Conservation (phyloP, 1,140 invertebrate genomes). For the Portunus trituberculatus region DNA sequence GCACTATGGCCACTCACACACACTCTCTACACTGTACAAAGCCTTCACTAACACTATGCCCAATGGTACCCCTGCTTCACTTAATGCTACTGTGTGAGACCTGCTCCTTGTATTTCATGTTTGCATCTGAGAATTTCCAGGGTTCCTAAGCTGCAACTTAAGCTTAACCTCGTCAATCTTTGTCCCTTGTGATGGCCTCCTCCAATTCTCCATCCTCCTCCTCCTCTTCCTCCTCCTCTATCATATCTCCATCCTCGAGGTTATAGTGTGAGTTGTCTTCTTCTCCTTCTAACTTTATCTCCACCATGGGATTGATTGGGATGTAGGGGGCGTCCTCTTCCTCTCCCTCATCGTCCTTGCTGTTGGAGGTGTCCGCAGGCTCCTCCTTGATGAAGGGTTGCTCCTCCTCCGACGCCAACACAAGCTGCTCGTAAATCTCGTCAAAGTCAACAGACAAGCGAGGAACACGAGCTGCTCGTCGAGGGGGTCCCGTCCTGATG, state of each 20-base stretch:
- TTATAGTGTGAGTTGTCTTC: constrained; percentile 47
- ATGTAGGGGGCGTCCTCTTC: constrained; percentile 62
- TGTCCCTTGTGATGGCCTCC: too few species aligned
- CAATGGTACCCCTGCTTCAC: not conserved
- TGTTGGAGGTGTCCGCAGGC: constrained; percentile 41
- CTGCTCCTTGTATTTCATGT: not conserved
- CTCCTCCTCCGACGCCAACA: constrained; percentile 34
- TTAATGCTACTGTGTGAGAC: not conserved
- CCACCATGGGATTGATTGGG: constrained; percentile 66
- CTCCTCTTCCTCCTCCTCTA: not conserved
- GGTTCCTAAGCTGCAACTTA: not conserved
- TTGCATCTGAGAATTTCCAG: not conserved
- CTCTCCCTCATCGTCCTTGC: constrained; percentile 53
- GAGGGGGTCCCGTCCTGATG: not conserved
- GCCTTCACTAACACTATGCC: not conserved
- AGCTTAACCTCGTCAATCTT: not conserved
- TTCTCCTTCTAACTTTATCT: constrained; percentile 64
- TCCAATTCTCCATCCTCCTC: not conserved
- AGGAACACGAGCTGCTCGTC: constrained; percentile 56
- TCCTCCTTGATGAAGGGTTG: constrained; percentile 52
- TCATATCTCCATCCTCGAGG: not conserved
- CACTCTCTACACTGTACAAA: not conserved
- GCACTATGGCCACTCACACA: not conserved
- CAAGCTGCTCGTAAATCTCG: constrained; percentile 57
- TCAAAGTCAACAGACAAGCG: constrained; percentile 42